Conservation (phyloP, 2,888 invertebrate species). For the Orthosia cruda region DNA sequence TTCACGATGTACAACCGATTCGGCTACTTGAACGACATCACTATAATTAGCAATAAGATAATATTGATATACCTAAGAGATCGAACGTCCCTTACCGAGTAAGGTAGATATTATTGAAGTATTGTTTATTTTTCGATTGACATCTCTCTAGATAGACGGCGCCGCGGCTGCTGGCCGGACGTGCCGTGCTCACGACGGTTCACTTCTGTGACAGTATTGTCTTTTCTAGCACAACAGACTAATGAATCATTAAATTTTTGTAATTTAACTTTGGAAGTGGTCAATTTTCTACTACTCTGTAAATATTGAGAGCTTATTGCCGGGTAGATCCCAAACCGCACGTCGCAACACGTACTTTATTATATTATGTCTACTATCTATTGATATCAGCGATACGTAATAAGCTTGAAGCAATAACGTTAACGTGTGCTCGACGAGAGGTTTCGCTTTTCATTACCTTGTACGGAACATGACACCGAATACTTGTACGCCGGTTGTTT, state of each 20-base stretch:
- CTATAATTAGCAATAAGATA: slow-evolving; percentile 90
- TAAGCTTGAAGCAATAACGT: slow-evolving; percentile 89
- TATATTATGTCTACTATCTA: slow-evolving; percentile 82
- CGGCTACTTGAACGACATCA: slow-evolving; percentile 87
- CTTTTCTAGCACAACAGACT: slow-evolving; percentile 89
- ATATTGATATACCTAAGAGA: slow-evolving; percentile 91
- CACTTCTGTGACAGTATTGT: slow-evolving; percentile 83
- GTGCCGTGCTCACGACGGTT: slow-evolving; percentile 68
- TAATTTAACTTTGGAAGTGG: slow-evolving; percentile 90
- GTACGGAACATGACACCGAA: slow-evolving; percentile 86
- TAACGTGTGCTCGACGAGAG: slow-evolving; percentile 87
- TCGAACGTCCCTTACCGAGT: slow-evolving; percentile 92
- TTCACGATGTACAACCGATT: slow-evolving; percentile 83
- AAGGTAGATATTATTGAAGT: slow-evolving; percentile 90
- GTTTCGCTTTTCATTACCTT: slow-evolving; percentile 85
- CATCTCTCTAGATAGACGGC: slow-evolving; percentile 85
- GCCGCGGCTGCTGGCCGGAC: slow-evolving; percentile 68
- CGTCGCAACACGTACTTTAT: slow-evolving; percentile 87
- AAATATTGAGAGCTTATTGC: slow-evolving; percentile 91
- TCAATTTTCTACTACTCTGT: slow-evolving; percentile 91
- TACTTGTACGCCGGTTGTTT: slow-evolving; percentile 90
- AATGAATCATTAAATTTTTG: slow-evolving; percentile 86
- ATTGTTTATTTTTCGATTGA: slow-evolving; percentile 88
- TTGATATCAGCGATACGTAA: slow-evolving; percentile 87
- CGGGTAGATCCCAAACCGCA: slow-evolving; percentile 89